Conservation (phyloP, 2,888 invertebrate genomes). For the Synergus japonicus region DNA sequence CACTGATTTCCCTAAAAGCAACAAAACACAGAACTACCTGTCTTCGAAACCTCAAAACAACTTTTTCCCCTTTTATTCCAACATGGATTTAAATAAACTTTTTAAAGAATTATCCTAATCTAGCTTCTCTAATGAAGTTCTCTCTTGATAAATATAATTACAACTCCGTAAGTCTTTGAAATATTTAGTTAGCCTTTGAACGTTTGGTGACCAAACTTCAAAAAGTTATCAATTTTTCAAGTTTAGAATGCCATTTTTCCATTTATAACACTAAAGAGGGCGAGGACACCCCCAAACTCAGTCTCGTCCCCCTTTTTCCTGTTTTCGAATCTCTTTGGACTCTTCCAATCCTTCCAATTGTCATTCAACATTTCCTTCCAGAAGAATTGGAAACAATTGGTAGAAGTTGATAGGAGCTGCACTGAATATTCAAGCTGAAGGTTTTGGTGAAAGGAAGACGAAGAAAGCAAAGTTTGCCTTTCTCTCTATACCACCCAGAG, state of each 20-base stretch:
- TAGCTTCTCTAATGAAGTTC: too few species aligned
- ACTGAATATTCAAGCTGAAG: neutral
- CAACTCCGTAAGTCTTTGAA: too few species aligned
- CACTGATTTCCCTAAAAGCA: constrained; percentile 15
- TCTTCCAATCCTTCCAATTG: neutral
- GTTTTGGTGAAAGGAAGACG: neutral
- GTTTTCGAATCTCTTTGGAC: neutral
- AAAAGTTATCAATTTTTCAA: too few species aligned
- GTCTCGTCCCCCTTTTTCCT: neutral
- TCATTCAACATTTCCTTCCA: neutral
- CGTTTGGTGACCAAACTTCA: too few species aligned
- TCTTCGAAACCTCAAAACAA: neutral
- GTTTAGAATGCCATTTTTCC: too few species aligned
- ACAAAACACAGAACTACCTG: neutral
- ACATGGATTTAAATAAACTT: neutral
- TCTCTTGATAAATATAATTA: too few species aligned
- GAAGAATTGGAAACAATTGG: neutral
- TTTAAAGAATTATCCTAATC: too few species aligned
- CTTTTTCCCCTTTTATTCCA: neutral
- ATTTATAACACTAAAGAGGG: too few species aligned
- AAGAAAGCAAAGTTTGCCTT: constrained; percentile 7
- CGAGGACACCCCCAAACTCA: too few species aligned
- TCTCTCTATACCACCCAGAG: constrained; percentile 26
- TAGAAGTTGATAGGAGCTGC: neutral
- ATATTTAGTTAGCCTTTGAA: too few species aligned